Conservation (phyloP, 2,113 vertebrate genomes). For the Corydoras maculifer region DNA sequence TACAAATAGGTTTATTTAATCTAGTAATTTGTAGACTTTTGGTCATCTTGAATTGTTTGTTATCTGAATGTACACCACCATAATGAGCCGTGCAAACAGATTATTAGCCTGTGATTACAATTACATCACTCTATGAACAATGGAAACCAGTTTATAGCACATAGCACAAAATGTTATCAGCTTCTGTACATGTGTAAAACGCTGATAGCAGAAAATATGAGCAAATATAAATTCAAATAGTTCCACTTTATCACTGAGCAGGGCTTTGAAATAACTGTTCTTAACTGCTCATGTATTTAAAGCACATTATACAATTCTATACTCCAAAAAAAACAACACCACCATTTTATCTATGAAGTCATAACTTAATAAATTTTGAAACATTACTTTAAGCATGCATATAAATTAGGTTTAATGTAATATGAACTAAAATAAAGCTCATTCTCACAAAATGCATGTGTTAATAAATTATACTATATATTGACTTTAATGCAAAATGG, state of each 20-base stretch:
- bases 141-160: background rate
- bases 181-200: slow-evolving; percentile 3
- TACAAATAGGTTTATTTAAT: too few relatives aligned
- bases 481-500: too few relatives aligned
- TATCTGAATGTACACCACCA: too few relatives aligned
- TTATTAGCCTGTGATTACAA: background rate
- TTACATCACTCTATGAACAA: background rate
- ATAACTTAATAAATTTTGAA: too few relatives aligned
- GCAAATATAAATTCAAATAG: background rate
- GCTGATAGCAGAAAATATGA: slow-evolving; percentile 6
- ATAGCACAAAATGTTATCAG: slow-evolving; percentile 19
- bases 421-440: background rate
- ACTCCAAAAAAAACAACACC: too few relatives aligned
- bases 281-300: background rate
- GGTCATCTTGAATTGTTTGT: too few relatives aligned
- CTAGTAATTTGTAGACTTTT: too few relatives aligned
- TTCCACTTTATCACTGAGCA: background rate
- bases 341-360: too few relatives aligned
- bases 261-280: background rate
- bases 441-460: background rate
- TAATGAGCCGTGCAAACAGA: too few relatives aligned
- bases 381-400: background rate
- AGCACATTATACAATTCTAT: too few relatives aligned
- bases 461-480: too few relatives aligned
- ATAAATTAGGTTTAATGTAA: background rate